phyloP scores from a whole-genome alignment of 2,113 vertebrate genomes.

The Porphyrio hochstetteri region DNA sequence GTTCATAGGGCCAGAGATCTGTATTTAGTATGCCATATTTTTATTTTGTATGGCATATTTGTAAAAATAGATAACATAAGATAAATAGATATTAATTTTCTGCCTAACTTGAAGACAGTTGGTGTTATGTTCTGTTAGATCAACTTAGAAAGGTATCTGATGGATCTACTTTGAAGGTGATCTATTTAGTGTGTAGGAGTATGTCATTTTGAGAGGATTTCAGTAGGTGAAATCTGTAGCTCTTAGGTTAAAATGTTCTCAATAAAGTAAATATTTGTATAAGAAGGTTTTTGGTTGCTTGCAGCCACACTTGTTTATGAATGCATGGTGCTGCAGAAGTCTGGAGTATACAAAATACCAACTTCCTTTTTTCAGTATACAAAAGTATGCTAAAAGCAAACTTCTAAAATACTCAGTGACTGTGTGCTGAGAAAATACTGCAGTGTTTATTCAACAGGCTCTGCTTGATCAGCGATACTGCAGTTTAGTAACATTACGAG shows the following conservation, averaged over 20 bases:
- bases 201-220: background rate
- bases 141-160: background rate
- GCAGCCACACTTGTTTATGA: conserved; percentile 8
- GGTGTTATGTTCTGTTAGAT: background rate
- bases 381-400: background rate
- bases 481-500: background rate
- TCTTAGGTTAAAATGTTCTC: background rate
- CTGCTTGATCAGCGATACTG: background rate
- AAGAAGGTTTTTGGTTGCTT: background rate
- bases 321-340: conserved; percentile 22
- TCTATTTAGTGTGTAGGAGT: background rate
- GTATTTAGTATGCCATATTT: background rate
- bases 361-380: background rate
- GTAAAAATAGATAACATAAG: background rate
- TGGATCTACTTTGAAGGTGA: background rate
- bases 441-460: background rate
- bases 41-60: background rate
- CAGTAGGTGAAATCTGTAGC: background rate
- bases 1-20: background rate
- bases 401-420: background rate
- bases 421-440: background rate
- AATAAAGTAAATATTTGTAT: background rate
- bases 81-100: background rate
- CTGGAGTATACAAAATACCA: background rate
- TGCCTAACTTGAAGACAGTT: background rate